Conservation (phyloP, 2,888 invertebrate species). For the Hedya salicella region DNA sequence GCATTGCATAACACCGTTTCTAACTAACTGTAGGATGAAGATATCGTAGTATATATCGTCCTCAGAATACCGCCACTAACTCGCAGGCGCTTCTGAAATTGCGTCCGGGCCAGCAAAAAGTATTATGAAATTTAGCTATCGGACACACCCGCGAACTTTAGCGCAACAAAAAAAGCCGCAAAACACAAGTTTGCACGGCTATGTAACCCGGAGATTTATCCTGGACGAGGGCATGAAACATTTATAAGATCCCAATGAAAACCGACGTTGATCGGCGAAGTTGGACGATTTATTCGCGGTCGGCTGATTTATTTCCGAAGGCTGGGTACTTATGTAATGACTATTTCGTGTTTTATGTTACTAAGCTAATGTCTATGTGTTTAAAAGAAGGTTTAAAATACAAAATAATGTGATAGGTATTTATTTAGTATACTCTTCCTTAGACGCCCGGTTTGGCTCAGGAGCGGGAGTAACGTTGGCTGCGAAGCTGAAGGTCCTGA, state of each 20-base stretch:
- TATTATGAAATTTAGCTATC: slow-evolving; percentile 59
- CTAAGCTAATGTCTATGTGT: too few relatives aligned
- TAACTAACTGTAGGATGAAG: too few relatives aligned
- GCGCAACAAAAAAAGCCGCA: slow-evolving; percentile 45
- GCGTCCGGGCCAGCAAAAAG: slow-evolving; percentile 60
- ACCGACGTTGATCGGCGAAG: slow-evolving; percentile 32
- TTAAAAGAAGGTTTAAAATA: too few relatives aligned
- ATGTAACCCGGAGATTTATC: slow-evolving; percentile 32
- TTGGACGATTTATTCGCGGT: slow-evolving; percentile 27
- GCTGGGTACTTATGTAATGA: slow-evolving; percentile 14
- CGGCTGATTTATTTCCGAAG: slow-evolving; percentile 23
- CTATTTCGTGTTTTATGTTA: neutral
- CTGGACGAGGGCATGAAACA: slow-evolving; percentile 32
- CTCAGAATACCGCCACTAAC: slow-evolving; percentile 30
- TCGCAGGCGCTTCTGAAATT: slow-evolving; percentile 51
- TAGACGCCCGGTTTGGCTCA: too few relatives aligned
- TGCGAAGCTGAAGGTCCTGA: too few relatives aligned
- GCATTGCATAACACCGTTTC: too few relatives aligned
- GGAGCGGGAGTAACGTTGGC: too few relatives aligned
- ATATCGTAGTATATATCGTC: too few relatives aligned
- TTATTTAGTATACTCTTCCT: too few relatives aligned
- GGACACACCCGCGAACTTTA: slow-evolving; percentile 48
- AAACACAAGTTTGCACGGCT: slow-evolving; percentile 33
- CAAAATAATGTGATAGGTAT: too few relatives aligned
- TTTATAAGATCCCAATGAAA: slow-evolving; percentile 34